Base-by-base conservation (phyloP, 2,797 vertebrate species). In the Propithecus deckenii region DNA sequence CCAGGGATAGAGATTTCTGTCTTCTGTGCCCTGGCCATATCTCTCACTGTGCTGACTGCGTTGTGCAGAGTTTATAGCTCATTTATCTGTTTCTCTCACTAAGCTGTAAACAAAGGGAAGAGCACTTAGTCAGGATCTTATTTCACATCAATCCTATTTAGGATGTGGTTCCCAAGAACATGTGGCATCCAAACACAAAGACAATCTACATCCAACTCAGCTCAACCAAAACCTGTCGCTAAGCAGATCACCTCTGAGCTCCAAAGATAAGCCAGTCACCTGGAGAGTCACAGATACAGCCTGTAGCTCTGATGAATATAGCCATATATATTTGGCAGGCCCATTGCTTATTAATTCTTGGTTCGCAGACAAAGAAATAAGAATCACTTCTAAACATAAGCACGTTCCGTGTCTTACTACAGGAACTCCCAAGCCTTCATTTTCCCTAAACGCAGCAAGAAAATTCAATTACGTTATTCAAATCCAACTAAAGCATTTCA, bases 401-500 rank as follows among this genome's bases (percentile, higher is more conserved):
- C 59, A 57, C 61, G 14, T 81, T 94, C 52, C 48, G 30, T 74
- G 63, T 75, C 83, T 95, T 11, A 95, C 86, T 87, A 87, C 4
- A 86, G 81, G 4, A 91, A 95, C 67, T 76, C 97, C 96, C 75
- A 59, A 72, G 46, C 86, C 81, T 96, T 97, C 87, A 96, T 61
- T 81, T 93, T 84, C 92, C 92, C n/a, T 84, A 93, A 69, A 94
- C 74, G 41, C 57, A 97, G 57, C 35, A 83, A 92, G 89, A 67
- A 95, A 97, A 97, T 69, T 93, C 97, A 95, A 61, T 97, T 97
- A 76, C 32, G 1, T 91, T 97, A 97, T 91, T 97, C 85, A 93
- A 91, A 98, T 84, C 50, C 95, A 97, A 96, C 84, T 63, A 94
- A 96, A 97, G 32, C 72, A 55, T 86, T 98, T 97, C 85, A 52